Conservation (phyloP, 2,113 vertebrate species). For the Micronycteris hirsuta region DNA sequence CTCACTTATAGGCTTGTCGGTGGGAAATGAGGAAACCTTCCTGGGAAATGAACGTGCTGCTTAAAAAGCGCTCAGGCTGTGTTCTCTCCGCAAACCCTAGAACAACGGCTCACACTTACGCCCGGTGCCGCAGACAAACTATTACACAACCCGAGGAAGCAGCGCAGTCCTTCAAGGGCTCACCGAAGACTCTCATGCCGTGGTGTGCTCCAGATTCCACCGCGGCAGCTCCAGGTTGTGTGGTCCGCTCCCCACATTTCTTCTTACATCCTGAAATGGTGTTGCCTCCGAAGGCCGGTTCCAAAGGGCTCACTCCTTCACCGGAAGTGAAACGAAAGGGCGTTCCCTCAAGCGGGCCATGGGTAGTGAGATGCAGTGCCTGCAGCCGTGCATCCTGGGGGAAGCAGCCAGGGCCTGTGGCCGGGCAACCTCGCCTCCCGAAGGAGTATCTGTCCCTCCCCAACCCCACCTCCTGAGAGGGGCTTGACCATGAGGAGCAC, state of each 20-base stretch:
- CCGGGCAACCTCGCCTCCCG: fast-evolving
- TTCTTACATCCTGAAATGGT: background rate
- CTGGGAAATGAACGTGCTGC: slow-evolving; percentile 32
- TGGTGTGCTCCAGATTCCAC: background rate
- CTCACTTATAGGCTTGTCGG: slow-evolving; percentile 30
- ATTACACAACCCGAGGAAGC: slow-evolving; percentile 33
- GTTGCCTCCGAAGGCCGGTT: background rate
- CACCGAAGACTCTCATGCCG: background rate
- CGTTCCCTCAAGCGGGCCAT: background rate
- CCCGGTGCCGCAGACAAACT: background rate
- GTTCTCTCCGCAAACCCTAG: slow-evolving; percentile 14
- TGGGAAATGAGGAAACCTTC: slow-evolving; percentile 35
- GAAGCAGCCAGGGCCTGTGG: fast-evolving
- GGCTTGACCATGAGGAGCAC: fast-evolving
- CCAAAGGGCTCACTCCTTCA: background rate
- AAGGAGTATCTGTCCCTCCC: background rate
- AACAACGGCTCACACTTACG: background rate
- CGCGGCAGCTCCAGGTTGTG: background rate
- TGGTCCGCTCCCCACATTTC: background rate
- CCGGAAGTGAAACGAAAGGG: background rate
- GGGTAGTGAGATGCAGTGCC: background rate
- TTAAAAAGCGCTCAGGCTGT: slow-evolving; percentile 26
- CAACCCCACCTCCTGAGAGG: background rate
- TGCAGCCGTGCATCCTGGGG: background rate
- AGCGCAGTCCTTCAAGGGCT: background rate